Evolutionary conservation across 2,888 invertebrate species (phyloP).

Genomic region (Sarcophaga subvicina): DNA sequence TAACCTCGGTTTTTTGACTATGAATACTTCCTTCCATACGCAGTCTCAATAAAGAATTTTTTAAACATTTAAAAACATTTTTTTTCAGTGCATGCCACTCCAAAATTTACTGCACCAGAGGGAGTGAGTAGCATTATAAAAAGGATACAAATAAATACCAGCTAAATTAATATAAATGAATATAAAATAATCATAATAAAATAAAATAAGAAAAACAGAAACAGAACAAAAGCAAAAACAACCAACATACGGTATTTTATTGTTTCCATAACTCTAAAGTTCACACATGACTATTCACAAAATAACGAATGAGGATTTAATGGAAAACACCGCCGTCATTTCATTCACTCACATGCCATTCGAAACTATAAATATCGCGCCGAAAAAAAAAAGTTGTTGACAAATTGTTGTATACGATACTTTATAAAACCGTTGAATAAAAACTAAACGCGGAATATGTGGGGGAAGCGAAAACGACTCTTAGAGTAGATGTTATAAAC

Average conservation of each 20-base stretch:
- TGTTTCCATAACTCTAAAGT: slow-evolving; percentile 63
- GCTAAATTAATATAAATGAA: too few relatives aligned
- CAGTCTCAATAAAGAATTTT: too few relatives aligned
- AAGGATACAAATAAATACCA: too few relatives aligned
- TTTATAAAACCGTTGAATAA: neutral
- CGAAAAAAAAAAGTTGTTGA: slow-evolving; percentile 58
- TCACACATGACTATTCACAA: slow-evolving; percentile 68
- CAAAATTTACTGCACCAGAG: too few relatives aligned
- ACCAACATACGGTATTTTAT: slow-evolving; percentile 62
- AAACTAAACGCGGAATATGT: neutral
- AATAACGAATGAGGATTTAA: slow-evolving; percentile 36
- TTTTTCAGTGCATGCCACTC: too few relatives aligned
- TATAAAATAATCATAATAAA: neutral
- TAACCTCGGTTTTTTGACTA: too few relatives aligned
- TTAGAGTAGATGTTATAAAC: slow-evolving; percentile 56
- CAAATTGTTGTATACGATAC: slow-evolving; percentile 58
- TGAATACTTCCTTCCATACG: too few relatives aligned
- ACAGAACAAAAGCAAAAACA: slow-evolving; percentile 37
- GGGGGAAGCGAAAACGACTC: slow-evolving; percentile 33
- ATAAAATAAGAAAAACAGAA: slow-evolving; percentile 36
- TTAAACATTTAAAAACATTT: too few relatives aligned
- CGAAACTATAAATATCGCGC: neutral
- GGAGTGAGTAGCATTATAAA: too few relatives aligned
- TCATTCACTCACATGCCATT: neutral
- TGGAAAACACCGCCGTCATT: slow-evolving; percentile 25